Evolutionary conservation across 2,113 vertebrate species (phyloP), one percentile per base, ranked within the genome.

Genomic region (Progne subis): DNA sequence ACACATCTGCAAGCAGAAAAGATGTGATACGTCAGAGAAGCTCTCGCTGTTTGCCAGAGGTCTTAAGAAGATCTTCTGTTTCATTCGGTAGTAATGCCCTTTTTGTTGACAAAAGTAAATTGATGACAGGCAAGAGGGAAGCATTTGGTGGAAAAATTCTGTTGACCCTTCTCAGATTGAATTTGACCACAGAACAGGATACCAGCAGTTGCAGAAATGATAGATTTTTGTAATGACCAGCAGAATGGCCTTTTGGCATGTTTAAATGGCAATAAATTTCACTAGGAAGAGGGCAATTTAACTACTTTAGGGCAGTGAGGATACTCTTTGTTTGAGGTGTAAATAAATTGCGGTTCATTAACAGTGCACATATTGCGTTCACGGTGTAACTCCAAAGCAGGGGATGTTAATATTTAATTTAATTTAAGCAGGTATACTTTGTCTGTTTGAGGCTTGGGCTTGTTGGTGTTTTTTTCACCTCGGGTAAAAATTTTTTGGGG

Each of bases 261-360:
- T 99, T 99, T 99, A 99, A 99, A 99, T 98, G 99, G 98, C 98
- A 99, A 99, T 99, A 99, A 98, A 98, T 99, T 99, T 99, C 97
- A 98, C 97, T 97, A 94, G 97, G 98, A 98, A 98, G 98, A 98
- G 98, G 97, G 98, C 97, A 98, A 98, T 98, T 98, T 98, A 98
- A 98, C 98, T 98, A 94, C 97, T 96, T 97, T 95, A 92, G 77
- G 97, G 97, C 96, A 95, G 97, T 71, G 94, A 97, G 97, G 97
- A 98, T 98, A 95, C 97, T 97, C 92, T 94, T 98, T 99, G 98
- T 99, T 99, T 98, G 98, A 99, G 98, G 98, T 99, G 99, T 99
- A 99, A 99, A 99, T 99, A 99, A 98, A 98, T 97, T 68, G 96
- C 91, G 97, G 98, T 98, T 98, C 97, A 98, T 98, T 99, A 98